Evolutionary conservation across 2,888 invertebrate genomes (phyloP).

Genomic region (Crossocerus cetratus): DNA sequence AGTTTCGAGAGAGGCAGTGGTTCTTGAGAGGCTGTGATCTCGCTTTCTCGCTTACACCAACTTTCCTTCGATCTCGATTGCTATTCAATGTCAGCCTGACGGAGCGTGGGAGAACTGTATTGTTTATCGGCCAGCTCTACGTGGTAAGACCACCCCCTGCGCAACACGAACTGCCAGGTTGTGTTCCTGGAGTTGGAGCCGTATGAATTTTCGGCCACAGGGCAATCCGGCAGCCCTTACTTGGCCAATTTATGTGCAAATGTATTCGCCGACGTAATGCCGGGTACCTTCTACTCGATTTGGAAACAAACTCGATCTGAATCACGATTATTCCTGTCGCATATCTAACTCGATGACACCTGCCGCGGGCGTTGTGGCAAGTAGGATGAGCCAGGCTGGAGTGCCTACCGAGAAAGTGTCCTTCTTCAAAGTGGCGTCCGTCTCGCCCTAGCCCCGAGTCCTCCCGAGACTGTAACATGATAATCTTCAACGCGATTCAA

Average conservation of each 20-base stretch:
- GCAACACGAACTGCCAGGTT: neutral
- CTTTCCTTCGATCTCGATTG: neutral
- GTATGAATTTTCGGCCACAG: constrained; percentile 3
- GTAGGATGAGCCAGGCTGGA: too few relatives aligned
- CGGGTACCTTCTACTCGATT: constrained; percentile 14
- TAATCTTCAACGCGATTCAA: too few relatives aligned
- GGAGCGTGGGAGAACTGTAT: neutral
- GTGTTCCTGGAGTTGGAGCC: neutral
- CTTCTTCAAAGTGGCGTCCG: too few relatives aligned
- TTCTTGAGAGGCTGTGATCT: constrained; percentile 17
- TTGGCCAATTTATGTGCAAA: constrained; percentile 9
- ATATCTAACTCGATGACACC: neutral
- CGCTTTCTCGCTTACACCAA: too few relatives aligned
- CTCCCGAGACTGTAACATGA: too few relatives aligned
- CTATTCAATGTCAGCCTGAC: neutral
- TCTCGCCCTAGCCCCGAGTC: too few relatives aligned
- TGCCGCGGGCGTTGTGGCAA: too few relatives aligned
- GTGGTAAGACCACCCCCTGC: neutral
- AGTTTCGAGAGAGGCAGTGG: constrained; percentile 33
- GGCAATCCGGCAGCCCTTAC: constrained; percentile 9
- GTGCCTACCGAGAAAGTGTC: too few relatives aligned
- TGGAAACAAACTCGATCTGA: constrained; percentile 13
- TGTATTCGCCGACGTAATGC: neutral
- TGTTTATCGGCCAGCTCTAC: neutral
- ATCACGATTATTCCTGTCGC: constrained; percentile 1